Base-by-base conservation (phyloP, 1,140 invertebrate species). In the Drosophila pruinosa region DNA sequence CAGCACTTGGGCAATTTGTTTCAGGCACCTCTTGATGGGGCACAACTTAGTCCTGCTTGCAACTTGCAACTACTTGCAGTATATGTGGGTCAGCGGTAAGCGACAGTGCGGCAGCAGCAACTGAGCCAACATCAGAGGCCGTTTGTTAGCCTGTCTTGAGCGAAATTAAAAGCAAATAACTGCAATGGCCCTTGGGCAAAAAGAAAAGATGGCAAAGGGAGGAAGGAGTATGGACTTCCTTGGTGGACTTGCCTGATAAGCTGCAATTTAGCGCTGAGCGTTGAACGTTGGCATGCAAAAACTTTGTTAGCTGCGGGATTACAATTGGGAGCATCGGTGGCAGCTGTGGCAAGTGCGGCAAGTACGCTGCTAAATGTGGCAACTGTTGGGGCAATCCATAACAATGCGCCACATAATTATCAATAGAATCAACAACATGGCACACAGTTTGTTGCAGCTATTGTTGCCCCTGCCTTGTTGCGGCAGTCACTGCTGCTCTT, bases 151-250 rank as follows among this genome's bases (percentile, higher is more conserved):
- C 56, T 80, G 80, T 81, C 73, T 79, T 58, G 61, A 39, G 70
- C 41, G 74, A 88, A 86, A 86, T 86, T 88, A 88, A 86, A 86
- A 86, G 82, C 77, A 86, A 86, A 86, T 88, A 86, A 65, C 81
- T 78, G 69, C 81, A 70, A 50, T 75, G 59, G 36, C 61, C 47
- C 54, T 57, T 48, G 34, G 22, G 52, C 17, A 19, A 36, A 38
- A 19, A 19, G 4, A 26, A 28, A 10, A 12, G 14, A 12, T 3
- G 41, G 28, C 15, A 36, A 17, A 19, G 14, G 19, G 38, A 6
- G 17, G 34, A 14, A 24, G 31, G 34, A 8, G n/a, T 10, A 10
- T 34, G n/a, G n/a, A n/a, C n/a, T n/a, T n/a, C n/a, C 10, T 7
- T 43, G 8, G 8, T 6, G n/a, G 15, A 10, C 17, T 71, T 53